These are phyloP conservation scores for Mythimna loreyi DNA, from an alignment of 2,888 invertebrate species.

Conservation along the genomic window DNA sequence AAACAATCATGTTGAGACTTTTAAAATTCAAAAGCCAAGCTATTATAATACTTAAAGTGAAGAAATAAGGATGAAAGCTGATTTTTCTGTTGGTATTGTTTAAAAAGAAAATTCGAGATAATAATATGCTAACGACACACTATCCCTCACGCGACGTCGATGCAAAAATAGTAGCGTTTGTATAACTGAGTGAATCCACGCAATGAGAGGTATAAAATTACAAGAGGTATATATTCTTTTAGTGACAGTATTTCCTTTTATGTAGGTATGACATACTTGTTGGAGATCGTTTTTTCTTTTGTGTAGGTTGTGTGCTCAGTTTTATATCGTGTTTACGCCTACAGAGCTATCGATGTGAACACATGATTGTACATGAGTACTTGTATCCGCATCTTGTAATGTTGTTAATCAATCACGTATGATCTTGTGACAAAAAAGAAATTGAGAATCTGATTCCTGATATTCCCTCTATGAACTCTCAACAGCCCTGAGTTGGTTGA, in stretches of 20 bases:
- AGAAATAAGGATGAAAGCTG: constrained; percentile 50
- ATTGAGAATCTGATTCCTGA: too few relatives aligned
- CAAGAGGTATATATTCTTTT: constrained; percentile 44
- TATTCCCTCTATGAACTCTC: too few relatives aligned
- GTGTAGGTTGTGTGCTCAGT: constrained; percentile 19
- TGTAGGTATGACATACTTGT: constrained; percentile 38
- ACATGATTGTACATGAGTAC: background rate
- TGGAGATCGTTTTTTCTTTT: constrained; percentile 21
- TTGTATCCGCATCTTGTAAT: constrained; percentile 19
- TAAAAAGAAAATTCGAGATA: constrained; percentile 68
- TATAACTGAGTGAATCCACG: constrained; percentile 78
- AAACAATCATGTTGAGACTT: constrained; percentile 26
- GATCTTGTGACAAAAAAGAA: constrained; percentile 8
- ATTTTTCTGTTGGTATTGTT: constrained; percentile 40
- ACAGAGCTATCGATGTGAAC: constrained; percentile 1
- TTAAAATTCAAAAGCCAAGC: constrained; percentile 19
- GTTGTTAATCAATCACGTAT: constrained; percentile 41
- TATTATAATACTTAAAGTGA: constrained; percentile 41
- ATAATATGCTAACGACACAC: constrained; percentile 77
- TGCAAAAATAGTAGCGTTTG: constrained; percentile 70
- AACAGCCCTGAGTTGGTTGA: too few relatives aligned
- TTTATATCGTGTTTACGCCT: constrained; percentile 31
- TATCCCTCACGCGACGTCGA: constrained; percentile 79
- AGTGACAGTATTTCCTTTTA: constrained; percentile 48
- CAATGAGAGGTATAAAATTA: constrained; percentile 74